Evolutionary conservation across 2,888 invertebrate genomes (phyloP), one percentile per base, ranked within the genome.

Genomic region (Anarsia innoxiella): DNA sequence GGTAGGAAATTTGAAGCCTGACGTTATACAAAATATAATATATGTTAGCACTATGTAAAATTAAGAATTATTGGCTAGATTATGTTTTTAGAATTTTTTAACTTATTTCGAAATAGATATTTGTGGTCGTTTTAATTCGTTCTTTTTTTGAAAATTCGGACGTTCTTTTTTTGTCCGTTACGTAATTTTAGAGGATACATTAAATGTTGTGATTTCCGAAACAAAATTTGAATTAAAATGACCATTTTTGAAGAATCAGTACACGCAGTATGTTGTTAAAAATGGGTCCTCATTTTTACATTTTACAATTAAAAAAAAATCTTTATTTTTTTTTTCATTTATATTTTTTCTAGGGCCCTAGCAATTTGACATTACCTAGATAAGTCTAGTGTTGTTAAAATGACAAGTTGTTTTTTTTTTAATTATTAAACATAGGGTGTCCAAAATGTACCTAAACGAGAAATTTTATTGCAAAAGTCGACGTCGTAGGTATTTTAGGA

Each of bases 351-450:
- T 2, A 19, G n/a, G 53, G 53, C 55, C 53, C 51, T 43, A 49
- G 51, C 79, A 65, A 84, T 82, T 84, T 83, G 83, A 76, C 80
- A 77, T 83, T 84, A 83, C 83, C 82, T 84, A 84, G 82, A 74
- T 36, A 48, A 37, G 41, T 77, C 80, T 82, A 84, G 83, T 41
- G 82, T 83, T 73, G 51, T 59, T 75, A 79, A 84, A 75, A 78
- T 82, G 79, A 70, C 78, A 82, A 84, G 74, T 82, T 79, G 80
- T 54, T 47, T 56, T 51, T 49, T 49, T 46, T 25, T 19, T 9
- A 31, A 23, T 33, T 14, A 25, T 12, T 16, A 25, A 14, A 25
- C 23, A 12, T 25, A 33, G 13, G 25, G 30, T 34, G 43, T 37
- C 28, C 31, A 36, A n/a, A n/a, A n/a, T n/a, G 27, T 35, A 31